phyloP scores from a whole-genome alignment of 2,113 vertebrate species.

The Entelurus aequoreus region DNA sequence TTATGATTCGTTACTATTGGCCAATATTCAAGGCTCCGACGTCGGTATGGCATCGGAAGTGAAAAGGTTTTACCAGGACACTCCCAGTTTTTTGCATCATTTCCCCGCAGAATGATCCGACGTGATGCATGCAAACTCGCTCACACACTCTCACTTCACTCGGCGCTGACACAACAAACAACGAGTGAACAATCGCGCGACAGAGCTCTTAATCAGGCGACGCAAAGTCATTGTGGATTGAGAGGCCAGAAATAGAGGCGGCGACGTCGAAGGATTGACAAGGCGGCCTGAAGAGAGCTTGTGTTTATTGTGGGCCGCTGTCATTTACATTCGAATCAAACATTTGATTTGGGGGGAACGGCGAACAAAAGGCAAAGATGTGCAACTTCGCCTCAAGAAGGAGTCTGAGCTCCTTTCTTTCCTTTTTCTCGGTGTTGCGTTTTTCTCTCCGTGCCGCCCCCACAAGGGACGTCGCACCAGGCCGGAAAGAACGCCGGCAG shows the following conservation, averaged over 20 bases:
- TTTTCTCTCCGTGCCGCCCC: slow-evolving; percentile 33
- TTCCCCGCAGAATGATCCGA: too few species aligned
- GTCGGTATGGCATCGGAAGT: too few species aligned
- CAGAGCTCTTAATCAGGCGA: too few species aligned
- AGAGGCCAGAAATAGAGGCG: slow-evolving; percentile 43
- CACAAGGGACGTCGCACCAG: slow-evolving; percentile 31
- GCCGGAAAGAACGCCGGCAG: not conserved
- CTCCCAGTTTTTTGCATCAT: too few species aligned
- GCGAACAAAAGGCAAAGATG: slow-evolving; percentile 5
- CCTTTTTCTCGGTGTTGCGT: slow-evolving; percentile 35
- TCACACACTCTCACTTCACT: too few species aligned
- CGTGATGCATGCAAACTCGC: too few species aligned
- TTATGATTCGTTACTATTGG: too few species aligned
- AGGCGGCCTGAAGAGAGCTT: slow-evolving; percentile 18
- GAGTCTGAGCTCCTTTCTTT: slow-evolving; percentile 30
- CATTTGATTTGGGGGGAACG: slow-evolving; percentile 7
- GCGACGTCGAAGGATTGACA: slow-evolving; percentile 29
- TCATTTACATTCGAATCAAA: slow-evolving; percentile 39
- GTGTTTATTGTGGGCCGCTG: not conserved
- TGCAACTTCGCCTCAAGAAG: slow-evolving; percentile 35
- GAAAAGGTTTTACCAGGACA: too few species aligned
- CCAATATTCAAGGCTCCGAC: too few species aligned
- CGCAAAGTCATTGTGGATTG: slow-evolving; percentile 9
- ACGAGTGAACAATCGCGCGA: too few species aligned
- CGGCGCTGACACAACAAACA: too few species aligned